Base-by-base conservation (phyloP, 2,888 invertebrate genomes). In the Psylliodes chrysocephalus region DNA sequence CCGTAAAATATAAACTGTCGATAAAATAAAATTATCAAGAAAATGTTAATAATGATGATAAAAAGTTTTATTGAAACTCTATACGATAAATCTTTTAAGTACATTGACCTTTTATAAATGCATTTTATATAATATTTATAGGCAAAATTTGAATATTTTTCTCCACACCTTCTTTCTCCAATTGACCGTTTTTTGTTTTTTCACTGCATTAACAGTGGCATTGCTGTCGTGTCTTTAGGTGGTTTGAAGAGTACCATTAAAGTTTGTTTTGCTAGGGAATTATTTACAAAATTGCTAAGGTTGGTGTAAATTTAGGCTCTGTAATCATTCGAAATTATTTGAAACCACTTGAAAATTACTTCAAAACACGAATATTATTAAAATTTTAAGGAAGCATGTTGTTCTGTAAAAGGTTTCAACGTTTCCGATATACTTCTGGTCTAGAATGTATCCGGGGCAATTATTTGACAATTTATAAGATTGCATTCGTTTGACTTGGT, bases 311-410 rank as follows among this genome's bases (percentile, higher is more conserved):
- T 66, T 66, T 64, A 54, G 54, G 55, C 64, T 61, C 56, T n/a
- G 60, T 67, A 71, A 67, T 68, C 68, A 69, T 69, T 67, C 42
- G 63, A 60, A 66, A 71, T 68, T 67, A 71, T 67, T 71, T 63
- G 68, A 69, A 68, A 69, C 70, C 70, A 69, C 71, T 70, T 55
- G 66, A 67, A 66, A 67, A 71, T 71, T 68, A 66, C 71, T 64
- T 55, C 44, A 60, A 69, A 68, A 71, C 70, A 71, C 72, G 70
- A 70, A 75, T 73, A 70, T 73, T 74, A 73, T 72, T 71, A 72
- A 73, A 30, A 33, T 55, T 55, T 42, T 55, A 35, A 52, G 35
- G 52, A 52, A 18, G 52, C 15, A 35, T 52, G 52, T 17, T 28
- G 12, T 28, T n/a, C 49, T 30, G 15, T 28, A 25, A 49, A 49